Conservation (phyloP, 2,888 invertebrate species). For the Endomychus coccineus region DNA sequence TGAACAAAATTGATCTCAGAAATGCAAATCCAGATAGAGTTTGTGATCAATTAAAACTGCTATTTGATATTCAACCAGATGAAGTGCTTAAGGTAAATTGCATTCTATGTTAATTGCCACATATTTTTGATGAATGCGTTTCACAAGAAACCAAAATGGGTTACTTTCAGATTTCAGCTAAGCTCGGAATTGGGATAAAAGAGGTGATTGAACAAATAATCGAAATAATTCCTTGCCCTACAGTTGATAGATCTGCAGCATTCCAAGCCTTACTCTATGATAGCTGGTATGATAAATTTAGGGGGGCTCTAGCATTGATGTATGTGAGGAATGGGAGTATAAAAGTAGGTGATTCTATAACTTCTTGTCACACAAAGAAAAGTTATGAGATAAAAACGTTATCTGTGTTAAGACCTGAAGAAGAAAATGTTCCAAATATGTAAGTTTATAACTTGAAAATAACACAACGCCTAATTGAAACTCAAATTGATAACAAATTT, state of each 20-base stretch:
- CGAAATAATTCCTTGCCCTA: slow-evolving; percentile 68
- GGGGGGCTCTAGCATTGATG: slow-evolving; percentile 70
- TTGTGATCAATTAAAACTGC: slow-evolving; percentile 63
- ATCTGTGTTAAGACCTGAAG: slow-evolving; percentile 72
- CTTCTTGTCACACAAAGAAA: slow-evolving; percentile 63
- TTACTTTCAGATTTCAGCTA: slow-evolving; percentile 69
- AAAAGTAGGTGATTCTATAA: slow-evolving; percentile 66
- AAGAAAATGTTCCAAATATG: slow-evolving; percentile 57
- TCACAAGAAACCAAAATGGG: slow-evolving; percentile 4
- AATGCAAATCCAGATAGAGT: slow-evolving; percentile 82
- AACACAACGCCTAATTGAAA: too few species aligned
- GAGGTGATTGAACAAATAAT: slow-evolving; percentile 72
- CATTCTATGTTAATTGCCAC: background rate
- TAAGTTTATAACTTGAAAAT: too few species aligned
- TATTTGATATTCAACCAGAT: slow-evolving; percentile 73
- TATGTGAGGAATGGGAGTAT: slow-evolving; percentile 72
- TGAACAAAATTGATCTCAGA: slow-evolving; percentile 95
- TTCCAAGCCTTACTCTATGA: slow-evolving; percentile 86
- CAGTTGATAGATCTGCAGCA: slow-evolving; percentile 50
- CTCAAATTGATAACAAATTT: too few species aligned
- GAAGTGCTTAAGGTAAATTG: slow-evolving; percentile 62
- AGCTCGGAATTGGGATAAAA: slow-evolving; percentile 77
- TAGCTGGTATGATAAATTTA: slow-evolving; percentile 86
- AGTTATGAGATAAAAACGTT: slow-evolving; percentile 71
- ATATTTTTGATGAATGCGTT: background rate